Conservation (phyloP, 2,888 invertebrate species). For the Cephus pulcher region DNA sequence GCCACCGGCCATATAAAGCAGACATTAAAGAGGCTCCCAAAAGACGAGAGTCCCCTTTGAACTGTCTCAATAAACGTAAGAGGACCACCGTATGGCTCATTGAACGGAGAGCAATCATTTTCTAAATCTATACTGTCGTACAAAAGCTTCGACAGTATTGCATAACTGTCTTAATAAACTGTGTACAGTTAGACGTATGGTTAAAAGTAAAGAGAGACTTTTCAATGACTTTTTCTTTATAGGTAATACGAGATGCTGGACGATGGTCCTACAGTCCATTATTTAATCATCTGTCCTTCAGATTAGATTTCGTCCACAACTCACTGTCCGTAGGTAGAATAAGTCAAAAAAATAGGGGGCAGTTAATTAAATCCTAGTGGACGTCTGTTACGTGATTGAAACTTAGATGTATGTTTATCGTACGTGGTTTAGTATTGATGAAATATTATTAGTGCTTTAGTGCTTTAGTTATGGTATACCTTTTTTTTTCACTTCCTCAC, state of each 20-base stretch:
- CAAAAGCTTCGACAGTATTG: background rate
- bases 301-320: slow-evolving; percentile 30
- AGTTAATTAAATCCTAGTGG: slow-evolving; percentile 24
- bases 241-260: slow-evolving; percentile 35
- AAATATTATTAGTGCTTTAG: background rate
- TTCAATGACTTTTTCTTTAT: slow-evolving; percentile 20
- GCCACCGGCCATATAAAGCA: background rate
- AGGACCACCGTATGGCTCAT: background rate
- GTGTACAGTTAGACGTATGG: background rate
- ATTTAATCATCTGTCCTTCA: slow-evolving; percentile 36
- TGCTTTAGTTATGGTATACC: background rate
- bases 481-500: background rate
- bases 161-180: background rate
- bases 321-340: background rate
- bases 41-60: background rate
- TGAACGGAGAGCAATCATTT: background rate
- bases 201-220: background rate
- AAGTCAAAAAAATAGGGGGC: slow-evolving; percentile 8
- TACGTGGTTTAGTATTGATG: background rate
- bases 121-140: background rate
- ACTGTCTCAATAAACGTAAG: background rate
- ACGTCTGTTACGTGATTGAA: background rate
- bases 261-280: slow-evolving; percentile 23
- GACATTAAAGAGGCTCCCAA: background rate
- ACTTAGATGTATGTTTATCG: background rate